These are phyloP conservation scores for Carollia perspicillata DNA, from an alignment of 2,113 vertebrate genomes.

Conservation along the genomic window DNA sequence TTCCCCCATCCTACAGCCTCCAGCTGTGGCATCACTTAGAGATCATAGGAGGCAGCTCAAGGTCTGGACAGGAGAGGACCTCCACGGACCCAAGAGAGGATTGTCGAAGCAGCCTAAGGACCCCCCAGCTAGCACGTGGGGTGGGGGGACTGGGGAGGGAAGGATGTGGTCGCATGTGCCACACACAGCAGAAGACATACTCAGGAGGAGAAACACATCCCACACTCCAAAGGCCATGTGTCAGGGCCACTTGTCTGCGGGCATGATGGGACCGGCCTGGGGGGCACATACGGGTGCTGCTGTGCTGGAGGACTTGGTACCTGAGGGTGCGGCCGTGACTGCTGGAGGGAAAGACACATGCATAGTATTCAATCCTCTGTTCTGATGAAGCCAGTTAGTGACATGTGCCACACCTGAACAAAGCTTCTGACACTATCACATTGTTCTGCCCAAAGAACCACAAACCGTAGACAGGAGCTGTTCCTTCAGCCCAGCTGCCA, in stretches of 20 bases:
- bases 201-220: background rate
- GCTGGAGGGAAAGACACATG: fast-evolving
- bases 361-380: background rate
- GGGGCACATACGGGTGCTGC: background rate
- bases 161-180: background rate
- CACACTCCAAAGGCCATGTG: background rate
- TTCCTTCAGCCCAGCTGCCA: background rate
- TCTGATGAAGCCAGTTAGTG: background rate
- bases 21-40: background rate
- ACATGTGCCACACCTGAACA: background rate
- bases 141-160: background rate
- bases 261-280: background rate
- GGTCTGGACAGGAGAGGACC: background rate
- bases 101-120: background rate
- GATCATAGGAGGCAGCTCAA: background rate
- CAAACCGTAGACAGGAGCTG: background rate
- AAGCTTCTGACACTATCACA: background rate
- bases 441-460: background rate
- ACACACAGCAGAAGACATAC: too few species aligned
- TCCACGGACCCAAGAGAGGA: background rate
- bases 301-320: background rate
- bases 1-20: background rate
- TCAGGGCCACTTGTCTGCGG: background rate
- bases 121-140: fast-evolving
- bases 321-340: too few species aligned